A percentile compares a stretch with the other conserved stretches of the same genome.
Evolutionary conservation across 2,797 vertebrate genomes (phyloP).

Genomic region (Margarornis squamiger): DNA sequence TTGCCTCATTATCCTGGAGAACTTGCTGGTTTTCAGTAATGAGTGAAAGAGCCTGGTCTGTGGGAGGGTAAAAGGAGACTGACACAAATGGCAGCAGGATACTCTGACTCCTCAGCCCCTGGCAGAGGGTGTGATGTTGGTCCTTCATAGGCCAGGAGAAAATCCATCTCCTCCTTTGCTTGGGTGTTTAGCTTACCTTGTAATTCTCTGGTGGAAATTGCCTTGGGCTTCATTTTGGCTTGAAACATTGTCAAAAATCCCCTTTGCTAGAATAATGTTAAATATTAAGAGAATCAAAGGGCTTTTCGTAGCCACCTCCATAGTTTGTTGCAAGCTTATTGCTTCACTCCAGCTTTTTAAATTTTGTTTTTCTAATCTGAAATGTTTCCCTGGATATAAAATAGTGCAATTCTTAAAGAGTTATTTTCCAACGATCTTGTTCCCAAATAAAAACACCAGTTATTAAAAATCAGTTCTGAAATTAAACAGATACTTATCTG

Average conservation of each 20-base stretch:
- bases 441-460: not conserved
- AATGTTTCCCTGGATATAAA: not conserved
- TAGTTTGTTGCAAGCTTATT: not conserved
- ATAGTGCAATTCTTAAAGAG: not conserved
- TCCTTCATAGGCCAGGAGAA: not conserved
- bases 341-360: not conserved
- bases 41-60: not conserved
- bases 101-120: not conserved
- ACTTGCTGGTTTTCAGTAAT: not conserved
- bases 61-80: not conserved
- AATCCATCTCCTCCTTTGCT: not conserved
- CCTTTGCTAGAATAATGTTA: not conserved
- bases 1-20: not conserved
- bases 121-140: not conserved
- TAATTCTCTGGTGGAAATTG: not conserved
- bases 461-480: conserved; percentile 22
- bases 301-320: not conserved
- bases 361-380: not conserved
- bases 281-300: not conserved
- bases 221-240: not conserved
- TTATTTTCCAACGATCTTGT: not conserved
- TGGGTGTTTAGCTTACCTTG: not conserved
- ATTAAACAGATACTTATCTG: not conserved
- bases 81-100: not conserved
- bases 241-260: not conserved